Conservation (phyloP, 1,140 invertebrate species). For the Mesaphorura yosii region DNA sequence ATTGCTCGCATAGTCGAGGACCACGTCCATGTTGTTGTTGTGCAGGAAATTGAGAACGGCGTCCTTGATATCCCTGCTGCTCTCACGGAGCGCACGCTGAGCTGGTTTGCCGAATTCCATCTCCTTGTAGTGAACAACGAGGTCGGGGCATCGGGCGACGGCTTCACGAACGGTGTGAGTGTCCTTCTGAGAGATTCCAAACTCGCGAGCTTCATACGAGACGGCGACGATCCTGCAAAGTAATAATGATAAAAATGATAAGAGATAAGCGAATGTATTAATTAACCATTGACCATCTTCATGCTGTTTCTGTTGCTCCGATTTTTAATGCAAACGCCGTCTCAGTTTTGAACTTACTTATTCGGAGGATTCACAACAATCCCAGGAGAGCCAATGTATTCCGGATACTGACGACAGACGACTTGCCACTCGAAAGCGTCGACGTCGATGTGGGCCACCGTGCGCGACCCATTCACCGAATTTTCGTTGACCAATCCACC, state of each 20-base stretch:
- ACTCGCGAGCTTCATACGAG: not conserved
- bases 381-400: not conserved
- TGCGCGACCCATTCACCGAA: not conserved
- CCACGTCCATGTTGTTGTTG: not conserved
- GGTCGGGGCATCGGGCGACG: not conserved
- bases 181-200: not conserved
- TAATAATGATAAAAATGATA: not conserved
- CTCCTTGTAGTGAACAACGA: not conserved
- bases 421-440: not conserved
- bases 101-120: not conserved
- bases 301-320: too few relatives aligned
- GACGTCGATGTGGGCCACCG: not conserved
- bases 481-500: too few relatives aligned
- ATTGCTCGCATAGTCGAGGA: not conserved
- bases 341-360: too few relatives aligned
- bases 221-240: not conserved
- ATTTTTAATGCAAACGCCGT: not conserved
- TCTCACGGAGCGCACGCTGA: not conserved
- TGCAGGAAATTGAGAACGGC: not conserved
- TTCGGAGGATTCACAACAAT: too few relatives aligned
- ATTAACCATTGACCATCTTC: too few relatives aligned
- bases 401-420: not conserved
- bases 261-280: too few relatives aligned
- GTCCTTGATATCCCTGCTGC: not conserved
- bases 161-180: not conserved